A percentile compares a stretch with the other conserved stretches of the same genome.
phyloP scores from a whole-genome alignment of 2,888 invertebrate species.

The Rutpela maculata region DNA sequence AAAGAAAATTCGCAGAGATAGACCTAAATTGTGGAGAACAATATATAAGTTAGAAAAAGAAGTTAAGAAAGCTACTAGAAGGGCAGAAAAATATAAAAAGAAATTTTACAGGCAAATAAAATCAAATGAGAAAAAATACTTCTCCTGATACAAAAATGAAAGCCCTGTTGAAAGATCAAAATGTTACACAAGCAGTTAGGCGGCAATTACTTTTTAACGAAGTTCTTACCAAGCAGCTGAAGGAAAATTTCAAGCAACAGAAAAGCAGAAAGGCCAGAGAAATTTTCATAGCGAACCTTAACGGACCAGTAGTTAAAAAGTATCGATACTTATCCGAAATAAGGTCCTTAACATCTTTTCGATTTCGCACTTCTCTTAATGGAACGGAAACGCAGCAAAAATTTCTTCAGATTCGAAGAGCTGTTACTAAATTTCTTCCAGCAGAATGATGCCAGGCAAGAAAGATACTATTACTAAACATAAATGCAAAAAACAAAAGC shows the following conservation, averaged over 20 bases:
- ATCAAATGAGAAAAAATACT: not conserved
- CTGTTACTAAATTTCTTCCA: not conserved
- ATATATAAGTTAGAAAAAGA: not conserved
- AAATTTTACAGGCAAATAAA: slow-evolving; percentile 1
- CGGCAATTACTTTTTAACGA: not conserved
- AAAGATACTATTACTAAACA: not conserved
- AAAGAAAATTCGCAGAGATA: no score
- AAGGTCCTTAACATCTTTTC: not conserved
- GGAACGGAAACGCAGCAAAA: not conserved
- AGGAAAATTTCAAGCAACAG: not conserved
- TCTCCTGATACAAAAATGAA: not conserved
- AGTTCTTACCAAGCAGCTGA: not conserved
- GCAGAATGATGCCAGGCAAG: not conserved
- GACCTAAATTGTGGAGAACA: no score
- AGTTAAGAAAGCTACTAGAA: not conserved
- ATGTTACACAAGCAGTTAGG: not conserved
- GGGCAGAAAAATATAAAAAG: not conserved
- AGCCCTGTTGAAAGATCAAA: not conserved
- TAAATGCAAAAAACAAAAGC: not conserved
- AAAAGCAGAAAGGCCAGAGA: not conserved
- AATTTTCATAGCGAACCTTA: not conserved
- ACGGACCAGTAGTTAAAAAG: slow-evolving; percentile 1
- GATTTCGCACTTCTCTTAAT: not conserved
- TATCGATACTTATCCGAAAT: not conserved
- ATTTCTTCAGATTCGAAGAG: slow-evolving; percentile 1